Percentiles rank a stretch among this genome's conserved stretches.
phyloP scores from a whole-genome alignment of 2,113 vertebrate genomes.

The Equus quagga region DNA sequence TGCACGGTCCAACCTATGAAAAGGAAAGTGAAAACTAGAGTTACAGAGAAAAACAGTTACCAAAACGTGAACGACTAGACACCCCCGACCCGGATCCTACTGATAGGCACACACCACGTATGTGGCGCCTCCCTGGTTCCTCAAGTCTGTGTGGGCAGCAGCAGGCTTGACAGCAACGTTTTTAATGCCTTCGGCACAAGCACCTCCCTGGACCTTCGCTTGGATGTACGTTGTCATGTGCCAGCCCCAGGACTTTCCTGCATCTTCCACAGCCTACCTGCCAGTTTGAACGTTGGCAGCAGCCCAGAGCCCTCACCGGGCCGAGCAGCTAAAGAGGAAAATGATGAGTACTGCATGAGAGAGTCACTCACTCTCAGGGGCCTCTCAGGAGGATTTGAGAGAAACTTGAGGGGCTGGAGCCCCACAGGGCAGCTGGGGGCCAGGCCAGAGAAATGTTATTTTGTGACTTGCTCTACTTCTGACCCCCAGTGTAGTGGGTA shows the following conservation, averaged over 20 bases:
- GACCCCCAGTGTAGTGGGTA: fast-evolving
- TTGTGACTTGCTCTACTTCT: not conserved
- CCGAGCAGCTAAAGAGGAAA: not conserved
- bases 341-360: not conserved
- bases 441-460: not conserved
- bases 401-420: not conserved
- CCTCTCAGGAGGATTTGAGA: not conserved
- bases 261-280: not conserved
- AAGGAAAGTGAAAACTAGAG: not conserved
- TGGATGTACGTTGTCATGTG: not conserved
- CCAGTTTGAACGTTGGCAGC: not conserved
- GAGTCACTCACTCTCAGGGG: too few species aligned
- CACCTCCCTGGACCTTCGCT: not conserved
- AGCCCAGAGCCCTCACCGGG: not conserved
- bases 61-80: not conserved
- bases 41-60: not conserved
- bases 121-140: not conserved
- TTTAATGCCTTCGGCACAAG: not conserved
- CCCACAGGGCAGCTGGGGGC: not conserved
- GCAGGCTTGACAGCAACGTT: fast-evolving
- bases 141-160: not conserved
- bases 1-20: not conserved
- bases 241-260: not conserved
- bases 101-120: too few species aligned
- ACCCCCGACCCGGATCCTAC: too few species aligned